Percentiles rank a stretch among this genome's conserved stretches.
Conservation (phyloP, 2,888 invertebrate genomes). For the Anthrax anthrax region DNA sequence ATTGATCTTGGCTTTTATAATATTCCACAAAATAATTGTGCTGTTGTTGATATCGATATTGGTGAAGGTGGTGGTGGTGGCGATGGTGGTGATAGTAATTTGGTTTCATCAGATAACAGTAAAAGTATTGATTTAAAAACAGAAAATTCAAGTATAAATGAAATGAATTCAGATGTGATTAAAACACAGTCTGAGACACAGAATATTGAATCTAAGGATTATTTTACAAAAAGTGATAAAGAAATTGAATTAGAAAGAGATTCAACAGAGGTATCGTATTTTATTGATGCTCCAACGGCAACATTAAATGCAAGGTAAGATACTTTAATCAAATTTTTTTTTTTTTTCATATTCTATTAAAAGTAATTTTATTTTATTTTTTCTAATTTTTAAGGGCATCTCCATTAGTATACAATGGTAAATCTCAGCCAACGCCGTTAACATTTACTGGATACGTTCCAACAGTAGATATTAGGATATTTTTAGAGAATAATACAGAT, state of each 20-base stretch:
- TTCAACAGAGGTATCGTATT: constrained; percentile 14
- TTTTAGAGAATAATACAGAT: constrained; percentile 19
- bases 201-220: constrained; percentile 24
- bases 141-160: neutral
- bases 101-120: neutral
- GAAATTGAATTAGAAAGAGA: constrained; percentile 23
- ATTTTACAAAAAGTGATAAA: constrained; percentile 32
- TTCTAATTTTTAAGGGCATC: no score
- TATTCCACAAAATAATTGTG: constrained; percentile 29
- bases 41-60: constrained; percentile 12
- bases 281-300: constrained; percentile 17
- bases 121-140: neutral
- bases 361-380: no score
- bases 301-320: constrained; percentile 1
- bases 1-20: constrained; percentile 22
- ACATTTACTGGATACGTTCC: constrained; percentile 21
- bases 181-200: neutral
- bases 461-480: constrained; percentile 25
- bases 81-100: neutral
- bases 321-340: no score
- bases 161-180: neutral
- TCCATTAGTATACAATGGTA: neutral
- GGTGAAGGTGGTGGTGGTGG: neutral
- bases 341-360: no score
- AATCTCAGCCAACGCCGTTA: neutral